A percentile compares a stretch with the other conserved stretches of the same genome.
These are phyloP conservation scores for Argopecten irradians DNA, from an alignment of 1,140 invertebrate species.

Conservation along the genomic window DNA sequence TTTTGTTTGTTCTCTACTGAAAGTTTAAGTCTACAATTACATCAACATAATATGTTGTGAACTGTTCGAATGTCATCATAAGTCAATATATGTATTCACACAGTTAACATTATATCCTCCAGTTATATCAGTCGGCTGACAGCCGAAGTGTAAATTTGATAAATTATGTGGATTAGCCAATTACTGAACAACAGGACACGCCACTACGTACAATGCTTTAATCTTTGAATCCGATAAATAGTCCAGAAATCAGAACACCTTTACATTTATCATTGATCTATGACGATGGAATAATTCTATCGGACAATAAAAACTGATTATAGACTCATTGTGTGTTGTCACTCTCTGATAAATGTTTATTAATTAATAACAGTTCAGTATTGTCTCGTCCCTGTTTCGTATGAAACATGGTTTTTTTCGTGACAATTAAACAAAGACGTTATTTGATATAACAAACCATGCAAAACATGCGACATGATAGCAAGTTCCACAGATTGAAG, in stretches of 20 bases:
- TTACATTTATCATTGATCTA: background rate
- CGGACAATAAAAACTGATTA: background rate
- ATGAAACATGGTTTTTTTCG: too few species aligned
- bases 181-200: background rate
- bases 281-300: background rate
- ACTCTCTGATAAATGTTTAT: background rate
- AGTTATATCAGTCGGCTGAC: background rate
- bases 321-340: background rate
- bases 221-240: background rate
- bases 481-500: too few species aligned
- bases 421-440: too few species aligned
- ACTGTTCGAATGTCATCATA: background rate
- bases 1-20: too few species aligned
- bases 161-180: background rate
- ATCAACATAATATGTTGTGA: background rate
- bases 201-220: background rate
- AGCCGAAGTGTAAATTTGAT: background rate
- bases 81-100: too few species aligned
- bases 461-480: too few species aligned
- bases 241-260: background rate
- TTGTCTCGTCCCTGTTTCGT: background rate
- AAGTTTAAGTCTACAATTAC: background rate
- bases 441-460: too few species aligned
- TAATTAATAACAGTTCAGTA: background rate
- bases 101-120: background rate